Evolutionary conservation across 2,113 vertebrate species (phyloP), one percentile per base, ranked within the genome.

Genomic region (Oncorhynchus mykiss): DNA sequence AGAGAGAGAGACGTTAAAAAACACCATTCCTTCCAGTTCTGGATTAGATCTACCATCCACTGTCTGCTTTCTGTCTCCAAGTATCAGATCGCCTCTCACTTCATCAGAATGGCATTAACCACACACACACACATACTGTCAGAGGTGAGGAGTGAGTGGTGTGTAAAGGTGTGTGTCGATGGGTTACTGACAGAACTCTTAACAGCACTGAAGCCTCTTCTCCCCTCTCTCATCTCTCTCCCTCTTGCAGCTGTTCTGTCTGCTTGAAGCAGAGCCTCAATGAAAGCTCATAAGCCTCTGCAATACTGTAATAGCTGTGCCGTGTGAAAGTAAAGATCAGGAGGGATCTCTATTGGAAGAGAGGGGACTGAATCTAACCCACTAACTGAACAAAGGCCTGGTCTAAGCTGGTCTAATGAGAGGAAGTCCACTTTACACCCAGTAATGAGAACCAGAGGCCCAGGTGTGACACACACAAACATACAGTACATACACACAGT

Each of bases 391-490:
- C 4, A 49, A 60, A 31, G 22, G 24, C 27, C 24, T 16, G 2
- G 8, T 67, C 14, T 29, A 67, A 67, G 65, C 51, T 54, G 12
- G 3, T 67, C 27, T 64, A 34, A 69, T 9, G 1, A 31, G 48
- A 31, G 22, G 72, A 12, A 51, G 34, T 27, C 51, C 5, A 65
- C 14, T 39, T 80, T 67, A 54, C 27, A 14, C n/a, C 29, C 68
- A 22, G 4, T 49, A 67, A 49, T 69, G 62, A 34, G 45, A 73
- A 59, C 14, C 59, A 60, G 25, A 62, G 59, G 54, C 16, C 20
- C 27, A 67, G 76, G 65, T 57, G 64, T 16, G 62, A 31, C 79
- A 82, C 79, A 83, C 64, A 72, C 67, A 39, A 49, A 54, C 27
- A 75, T 34, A 34, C 31, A 34, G 31, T 34, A 34, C 68, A 71